phyloP scores from a whole-genome alignment of 1,140 invertebrate genomes.

The Brachystomella parvula region DNA sequence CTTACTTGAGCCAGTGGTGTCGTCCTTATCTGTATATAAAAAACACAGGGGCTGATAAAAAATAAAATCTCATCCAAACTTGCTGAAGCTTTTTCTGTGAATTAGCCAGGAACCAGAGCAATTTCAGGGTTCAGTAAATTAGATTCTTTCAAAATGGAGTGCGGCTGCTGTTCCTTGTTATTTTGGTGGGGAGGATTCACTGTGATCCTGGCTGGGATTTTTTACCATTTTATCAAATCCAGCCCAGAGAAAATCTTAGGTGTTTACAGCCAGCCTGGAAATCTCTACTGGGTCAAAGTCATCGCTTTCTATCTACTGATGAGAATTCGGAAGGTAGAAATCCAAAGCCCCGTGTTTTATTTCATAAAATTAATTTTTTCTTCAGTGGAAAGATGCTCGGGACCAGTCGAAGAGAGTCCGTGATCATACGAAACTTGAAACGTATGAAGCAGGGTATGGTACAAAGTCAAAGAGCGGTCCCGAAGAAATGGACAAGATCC shows the following conservation, averaged over 20 bases:
- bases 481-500: constrained; percentile 52
- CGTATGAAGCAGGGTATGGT: constrained; percentile 44
- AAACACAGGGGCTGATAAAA: too few species aligned
- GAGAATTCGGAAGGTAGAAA: constrained; percentile 49
- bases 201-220: constrained; percentile 6
- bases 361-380: constrained; percentile 11
- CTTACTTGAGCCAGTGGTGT: too few species aligned
- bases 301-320: constrained; percentile 49
- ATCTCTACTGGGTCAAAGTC: constrained; percentile 58
- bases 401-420: background rate
- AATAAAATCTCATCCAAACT: too few species aligned
- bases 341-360: background rate
- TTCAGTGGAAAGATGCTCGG: constrained; percentile 33
- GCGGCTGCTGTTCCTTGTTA: constrained; percentile 13
- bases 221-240: constrained; percentile 8
- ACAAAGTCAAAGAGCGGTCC: constrained; percentile 44
- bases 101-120: too few species aligned
- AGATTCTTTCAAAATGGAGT: background rate
- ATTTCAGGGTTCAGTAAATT: too few species aligned
- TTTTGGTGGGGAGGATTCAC: constrained; percentile 14
- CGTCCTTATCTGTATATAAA: too few species aligned
- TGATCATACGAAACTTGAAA: constrained; percentile 37
- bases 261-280: constrained; percentile 52
- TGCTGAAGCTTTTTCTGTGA: too few species aligned
- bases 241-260: constrained; percentile 50